A percentile compares a stretch with the other conserved stretches of the same genome.
phyloP scores from a whole-genome alignment of 2,113 vertebrate species.

The Glaucidium brasilianum region DNA sequence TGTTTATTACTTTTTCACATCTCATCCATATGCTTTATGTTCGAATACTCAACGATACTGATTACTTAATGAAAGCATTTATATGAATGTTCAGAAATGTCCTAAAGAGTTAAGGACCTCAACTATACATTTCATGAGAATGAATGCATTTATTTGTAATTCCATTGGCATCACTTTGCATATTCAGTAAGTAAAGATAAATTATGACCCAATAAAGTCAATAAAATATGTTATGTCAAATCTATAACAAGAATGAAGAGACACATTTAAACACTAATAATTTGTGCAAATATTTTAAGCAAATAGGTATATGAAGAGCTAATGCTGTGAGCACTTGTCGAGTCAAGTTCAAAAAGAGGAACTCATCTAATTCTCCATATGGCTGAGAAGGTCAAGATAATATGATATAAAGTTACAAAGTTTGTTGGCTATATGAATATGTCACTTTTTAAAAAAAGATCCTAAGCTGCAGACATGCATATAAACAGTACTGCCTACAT shows the following conservation, averaged over 20 bases:
- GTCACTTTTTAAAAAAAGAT: background rate
- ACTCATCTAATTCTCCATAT: background rate
- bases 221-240: background rate
- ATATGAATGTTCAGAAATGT: background rate
- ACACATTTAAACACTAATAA: background rate
- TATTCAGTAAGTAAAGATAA: background rate
- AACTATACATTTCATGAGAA: background rate
- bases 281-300: background rate
- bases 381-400: background rate
- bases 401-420: background rate
- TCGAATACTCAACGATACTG: background rate
- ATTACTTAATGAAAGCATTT: conserved; percentile 19
- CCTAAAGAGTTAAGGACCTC: background rate
- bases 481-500: background rate
- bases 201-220: background rate
- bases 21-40: background rate
- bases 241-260: background rate
- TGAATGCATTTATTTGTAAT: background rate
- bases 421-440: background rate
- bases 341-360: background rate
- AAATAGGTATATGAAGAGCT: background rate
- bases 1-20: background rate
- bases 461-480: background rate
- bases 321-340: background rate
- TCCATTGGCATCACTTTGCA: background rate